Evolutionary conservation across 2,888 invertebrate genomes (phyloP), one percentile per base, ranked within the genome.

Genomic region (Eupithecia tripunctaria): DNA sequence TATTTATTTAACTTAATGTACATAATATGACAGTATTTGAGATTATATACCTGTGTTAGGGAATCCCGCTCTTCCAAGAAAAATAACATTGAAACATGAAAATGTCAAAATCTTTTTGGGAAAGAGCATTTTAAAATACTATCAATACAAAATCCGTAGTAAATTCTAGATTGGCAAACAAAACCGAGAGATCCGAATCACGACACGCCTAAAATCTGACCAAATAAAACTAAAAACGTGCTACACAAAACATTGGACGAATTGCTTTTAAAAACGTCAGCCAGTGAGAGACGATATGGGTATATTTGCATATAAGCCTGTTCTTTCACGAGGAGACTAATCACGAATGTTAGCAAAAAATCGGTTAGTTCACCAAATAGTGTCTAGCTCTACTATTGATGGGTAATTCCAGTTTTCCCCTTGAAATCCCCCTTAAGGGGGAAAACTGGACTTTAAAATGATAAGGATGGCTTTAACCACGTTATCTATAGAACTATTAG

Each of bases 251-350:
- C 59, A 59, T 59, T 59, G 25, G 59, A 59, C 27, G 59, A 27
- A 59, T 59, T 59, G 59, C 59, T 59, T 56, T 59, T 25, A 59
- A 25, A 59, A 59, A 15, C 14, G 59, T 59, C 59, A 59, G 59
- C 14, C 59, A 21, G 21, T 21, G 21, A 21, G 51, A 51, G 51
- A 21, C 21, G 21, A 51, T 21, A 51, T 15, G 27, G 15, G 27
- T 27, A 59, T 59, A 27, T 59, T 59, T 59, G 59, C 59, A 59
- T 59, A 21, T 51, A 47, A 47, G n/a, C 47, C 47, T 21, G 8
- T 51, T 51, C n/a, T 51, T 51, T n/a, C 47, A 47, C 47, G 21
- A 51, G 47, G 21, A 51, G 47, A 10, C 47, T 47, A 47, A 43
- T 18, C 43, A n/a, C n/a, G 43, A n/a, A 43, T 2, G 8, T n/a